These are phyloP conservation scores for Oenanthe oenanthe DNA, from an alignment of 2,113 vertebrate species.

Conservation along the genomic window DNA sequence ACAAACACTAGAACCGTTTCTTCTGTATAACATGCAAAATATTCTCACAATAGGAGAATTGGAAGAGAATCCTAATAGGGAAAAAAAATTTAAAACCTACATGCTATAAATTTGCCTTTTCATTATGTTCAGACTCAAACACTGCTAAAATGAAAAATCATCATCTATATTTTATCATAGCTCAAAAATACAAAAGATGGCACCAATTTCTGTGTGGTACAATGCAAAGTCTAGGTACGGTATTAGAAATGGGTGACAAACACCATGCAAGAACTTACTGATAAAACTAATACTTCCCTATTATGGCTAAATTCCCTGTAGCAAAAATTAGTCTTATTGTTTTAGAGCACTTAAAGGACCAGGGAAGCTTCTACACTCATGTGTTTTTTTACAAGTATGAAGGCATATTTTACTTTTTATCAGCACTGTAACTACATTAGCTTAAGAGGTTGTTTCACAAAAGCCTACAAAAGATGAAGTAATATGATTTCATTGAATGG, in stretches of 20 bases:
- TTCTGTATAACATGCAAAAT: conserved; percentile 13
- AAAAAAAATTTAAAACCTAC: not conserved
- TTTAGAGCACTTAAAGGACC: not conserved
- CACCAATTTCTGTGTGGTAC: not conserved
- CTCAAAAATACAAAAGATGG: not conserved
- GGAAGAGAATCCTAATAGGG: not conserved
- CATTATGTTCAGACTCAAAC: not conserved
- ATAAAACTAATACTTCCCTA: not conserved
- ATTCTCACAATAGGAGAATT: not conserved
- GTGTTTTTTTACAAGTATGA: not conserved
- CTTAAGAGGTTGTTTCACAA: not conserved
- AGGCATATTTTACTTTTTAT: not conserved
- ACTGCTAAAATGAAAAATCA: not conserved
- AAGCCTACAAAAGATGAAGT: not conserved
- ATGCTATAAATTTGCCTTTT: not conserved
- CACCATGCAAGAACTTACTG: not conserved
- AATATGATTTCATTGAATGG: not conserved
- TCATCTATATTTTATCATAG: not conserved
- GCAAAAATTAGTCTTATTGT: not conserved
- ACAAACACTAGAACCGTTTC: conserved; percentile 38
- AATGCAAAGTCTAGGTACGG: not conserved
- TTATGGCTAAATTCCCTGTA: not conserved
- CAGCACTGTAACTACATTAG: not conserved
- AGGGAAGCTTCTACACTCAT: not conserved
- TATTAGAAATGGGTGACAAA: not conserved